A percentile compares a stretch with the other conserved stretches of the same genome.
Conservation (phyloP, 2,888 invertebrate genomes). For the Tachina fera region DNA sequence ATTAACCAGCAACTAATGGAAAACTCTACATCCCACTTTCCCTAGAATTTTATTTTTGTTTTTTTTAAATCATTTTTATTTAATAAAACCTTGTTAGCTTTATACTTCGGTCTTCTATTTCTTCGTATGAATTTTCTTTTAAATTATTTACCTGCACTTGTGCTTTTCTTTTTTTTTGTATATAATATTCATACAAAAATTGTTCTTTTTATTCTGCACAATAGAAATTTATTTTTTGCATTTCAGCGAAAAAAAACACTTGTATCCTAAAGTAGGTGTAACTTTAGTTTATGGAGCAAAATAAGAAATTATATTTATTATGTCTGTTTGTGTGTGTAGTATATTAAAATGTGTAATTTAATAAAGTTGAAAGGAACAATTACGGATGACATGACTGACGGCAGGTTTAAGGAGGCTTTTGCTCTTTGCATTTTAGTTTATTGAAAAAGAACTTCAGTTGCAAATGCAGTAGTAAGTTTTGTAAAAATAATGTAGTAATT, state of each 20-base stretch:
- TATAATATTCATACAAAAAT: slow-evolving; percentile 4
- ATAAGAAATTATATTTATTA: slow-evolving; percentile 51
- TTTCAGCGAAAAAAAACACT: not conserved
- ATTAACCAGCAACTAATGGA: no score
- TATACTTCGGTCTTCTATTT: not conserved
- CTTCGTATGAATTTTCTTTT: not conserved
- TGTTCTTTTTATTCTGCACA: slow-evolving; percentile 13
- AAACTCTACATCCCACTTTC: no score
- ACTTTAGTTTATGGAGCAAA: slow-evolving; percentile 60
- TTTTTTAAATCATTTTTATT: no score
- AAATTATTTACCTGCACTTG: not conserved
- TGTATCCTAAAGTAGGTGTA: slow-evolving; percentile 53
- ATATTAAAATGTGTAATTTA: slow-evolving; percentile 19
- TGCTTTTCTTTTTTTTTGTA: not conserved
- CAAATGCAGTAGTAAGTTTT: no score
- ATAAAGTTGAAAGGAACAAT: slow-evolving; percentile 40
- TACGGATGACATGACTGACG: slow-evolving; percentile 50
- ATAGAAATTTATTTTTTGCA: slow-evolving; percentile 5
- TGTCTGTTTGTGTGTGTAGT: not conserved
- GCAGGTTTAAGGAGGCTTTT: not conserved
- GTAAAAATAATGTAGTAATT: no score
- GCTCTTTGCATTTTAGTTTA: not conserved
- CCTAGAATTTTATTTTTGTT: no score
- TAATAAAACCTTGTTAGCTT: not conserved
- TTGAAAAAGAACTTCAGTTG: no score